A percentile compares a stretch with the other conserved stretches of the same genome.
Conservation (phyloP, 2,888 invertebrate genomes). For the Lampropteryx suffumata region DNA sequence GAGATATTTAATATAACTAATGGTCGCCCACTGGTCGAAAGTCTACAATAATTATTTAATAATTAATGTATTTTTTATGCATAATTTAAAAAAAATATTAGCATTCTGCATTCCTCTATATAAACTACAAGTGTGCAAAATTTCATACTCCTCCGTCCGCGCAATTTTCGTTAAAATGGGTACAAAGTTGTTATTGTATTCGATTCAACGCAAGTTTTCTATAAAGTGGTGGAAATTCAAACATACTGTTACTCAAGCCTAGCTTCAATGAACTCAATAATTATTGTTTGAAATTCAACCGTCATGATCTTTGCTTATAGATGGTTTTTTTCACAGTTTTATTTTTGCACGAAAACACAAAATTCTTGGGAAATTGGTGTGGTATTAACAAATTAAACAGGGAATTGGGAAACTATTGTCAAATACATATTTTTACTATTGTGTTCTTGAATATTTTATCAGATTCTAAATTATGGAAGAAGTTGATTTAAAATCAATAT, state of each 20-base stretch:
- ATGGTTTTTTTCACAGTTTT: slow-evolving; percentile 19
- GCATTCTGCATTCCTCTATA: too few species aligned
- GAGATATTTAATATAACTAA: too few species aligned
- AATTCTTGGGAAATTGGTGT: slow-evolving; percentile 23
- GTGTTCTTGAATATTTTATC: slow-evolving; percentile 12
- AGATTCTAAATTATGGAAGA: not conserved
- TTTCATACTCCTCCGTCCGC: too few species aligned
- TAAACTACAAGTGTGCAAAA: too few species aligned
- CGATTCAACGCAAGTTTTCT: slow-evolving; percentile 14
- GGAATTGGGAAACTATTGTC: slow-evolving; percentile 24
- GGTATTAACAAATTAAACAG: slow-evolving; percentile 36
- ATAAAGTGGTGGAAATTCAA: slow-evolving; percentile 14
- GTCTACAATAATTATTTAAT: too few species aligned
- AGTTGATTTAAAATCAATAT: slow-evolving; percentile 1
- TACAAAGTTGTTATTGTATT: too few species aligned
- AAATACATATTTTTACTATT: slow-evolving; percentile 19
- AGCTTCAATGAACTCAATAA: too few species aligned
- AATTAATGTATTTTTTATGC: too few species aligned
- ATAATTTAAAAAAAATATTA: too few species aligned
- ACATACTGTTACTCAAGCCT: not conserved
- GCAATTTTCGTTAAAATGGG: too few species aligned
- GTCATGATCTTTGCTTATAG: slow-evolving; percentile 9
- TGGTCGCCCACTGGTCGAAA: too few species aligned
- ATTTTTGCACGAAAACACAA: slow-evolving; percentile 21
- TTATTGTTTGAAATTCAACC: slow-evolving; percentile 20